Evolutionary conservation across 2,113 vertebrate genomes (phyloP).

Genomic region (Arizona elegans): DNA sequence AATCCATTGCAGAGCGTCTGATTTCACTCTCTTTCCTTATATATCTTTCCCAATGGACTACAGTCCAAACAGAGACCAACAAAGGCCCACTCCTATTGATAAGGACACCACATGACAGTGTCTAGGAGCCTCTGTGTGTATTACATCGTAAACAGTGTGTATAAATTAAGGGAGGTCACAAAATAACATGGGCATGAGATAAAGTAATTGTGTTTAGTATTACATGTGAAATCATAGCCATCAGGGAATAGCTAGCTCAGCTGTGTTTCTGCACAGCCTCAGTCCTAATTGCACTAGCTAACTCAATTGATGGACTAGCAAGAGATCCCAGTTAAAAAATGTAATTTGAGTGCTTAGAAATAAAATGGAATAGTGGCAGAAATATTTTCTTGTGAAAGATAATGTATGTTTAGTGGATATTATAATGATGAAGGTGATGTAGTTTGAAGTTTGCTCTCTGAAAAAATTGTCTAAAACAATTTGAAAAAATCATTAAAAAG

Average conservation of each 20-base stretch:
- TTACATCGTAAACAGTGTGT: not conserved
- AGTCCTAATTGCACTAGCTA: not conserved
- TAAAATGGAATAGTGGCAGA: not conserved
- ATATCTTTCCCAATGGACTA: not conserved
- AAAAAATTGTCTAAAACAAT: not conserved
- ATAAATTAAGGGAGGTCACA: constrained; percentile 3
- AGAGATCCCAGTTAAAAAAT: not conserved
- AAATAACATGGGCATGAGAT: not conserved
- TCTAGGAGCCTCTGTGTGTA: not conserved
- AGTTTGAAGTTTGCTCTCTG: not conserved
- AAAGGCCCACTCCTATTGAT: not conserved
- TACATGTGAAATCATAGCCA: not conserved
- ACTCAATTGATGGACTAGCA: not conserved
- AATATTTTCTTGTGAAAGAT: not conserved
- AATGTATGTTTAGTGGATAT: not conserved
- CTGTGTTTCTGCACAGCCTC: not conserved
- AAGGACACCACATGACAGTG: not conserved
- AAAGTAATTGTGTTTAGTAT: not conserved
- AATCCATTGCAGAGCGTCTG: not conserved
- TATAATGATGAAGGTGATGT: not conserved
- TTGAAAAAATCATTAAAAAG: not conserved
- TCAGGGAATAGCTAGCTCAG: not conserved
- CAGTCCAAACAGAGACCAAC: not conserved
- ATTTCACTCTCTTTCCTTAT: not conserved
- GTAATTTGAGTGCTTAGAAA: not conserved